A percentile compares a stretch with the other conserved stretches of the same genome.
phyloP scores from a whole-genome alignment of 2,888 invertebrate genomes.

The Margaritifera margaritifera region DNA sequence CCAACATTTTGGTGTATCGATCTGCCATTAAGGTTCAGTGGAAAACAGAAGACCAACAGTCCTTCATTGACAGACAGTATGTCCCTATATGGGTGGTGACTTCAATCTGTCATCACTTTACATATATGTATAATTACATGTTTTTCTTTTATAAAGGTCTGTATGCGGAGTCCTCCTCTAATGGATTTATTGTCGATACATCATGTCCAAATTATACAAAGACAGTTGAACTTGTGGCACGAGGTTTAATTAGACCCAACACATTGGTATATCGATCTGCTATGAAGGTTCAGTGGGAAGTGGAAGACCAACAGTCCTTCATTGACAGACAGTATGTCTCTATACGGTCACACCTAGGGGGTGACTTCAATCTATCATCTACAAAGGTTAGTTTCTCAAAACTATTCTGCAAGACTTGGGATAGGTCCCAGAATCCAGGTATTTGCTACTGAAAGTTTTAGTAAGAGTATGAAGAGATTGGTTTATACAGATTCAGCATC shows the following conservation, averaged over 20 bases:
- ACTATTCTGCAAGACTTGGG: no score
- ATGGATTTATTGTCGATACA: constrained; percentile 41
- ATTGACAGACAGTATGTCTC: constrained; percentile 38
- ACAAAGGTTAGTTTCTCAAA: constrained; percentile 23
- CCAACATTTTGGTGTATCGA: constrained; percentile 18
- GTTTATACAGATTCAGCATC: no score
- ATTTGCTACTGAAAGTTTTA: no score
- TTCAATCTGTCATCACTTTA: constrained; percentile 28
- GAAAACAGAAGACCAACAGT: constrained; percentile 24
- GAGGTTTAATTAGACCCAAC: constrained; percentile 16
- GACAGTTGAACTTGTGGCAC: constrained; percentile 10
- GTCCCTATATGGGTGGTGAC: constrained; percentile 36
- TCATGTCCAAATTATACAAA: constrained; percentile 17
- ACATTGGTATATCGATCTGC: constrained; percentile 21
- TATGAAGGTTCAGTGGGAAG: constrained; percentile 30
- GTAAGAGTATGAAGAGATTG: no score
- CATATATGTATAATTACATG: no score
- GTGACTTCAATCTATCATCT: constrained; percentile 34
- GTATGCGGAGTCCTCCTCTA: constrained; percentile 32
- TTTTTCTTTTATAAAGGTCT: constrained; percentile 18
- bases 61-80: constrained; percentile 35
- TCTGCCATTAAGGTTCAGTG: constrained; percentile 28
- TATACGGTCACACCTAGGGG: constrained; percentile 32
- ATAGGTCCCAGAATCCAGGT: no score
- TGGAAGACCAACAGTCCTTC: constrained; percentile 23